Evolutionary conservation across 2,113 vertebrate species (phyloP), one percentile per base, ranked within the genome.

Genomic region (Catharus bicknelli): DNA sequence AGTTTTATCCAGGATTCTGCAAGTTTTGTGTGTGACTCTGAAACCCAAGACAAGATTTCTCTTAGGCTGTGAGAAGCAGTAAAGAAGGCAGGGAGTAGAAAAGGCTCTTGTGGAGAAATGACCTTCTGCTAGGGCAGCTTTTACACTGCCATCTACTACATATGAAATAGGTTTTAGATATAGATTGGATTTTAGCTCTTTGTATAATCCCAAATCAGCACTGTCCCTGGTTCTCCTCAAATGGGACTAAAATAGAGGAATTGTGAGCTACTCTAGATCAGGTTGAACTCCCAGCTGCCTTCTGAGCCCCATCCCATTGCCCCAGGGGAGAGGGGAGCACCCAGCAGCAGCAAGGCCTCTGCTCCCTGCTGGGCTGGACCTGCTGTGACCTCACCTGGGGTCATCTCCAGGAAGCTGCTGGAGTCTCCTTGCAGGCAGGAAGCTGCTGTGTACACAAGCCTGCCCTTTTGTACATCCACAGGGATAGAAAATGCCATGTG

Each of bases 371-470:
- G 80, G n/a, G 68, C 72, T 88, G 42, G 62, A 1, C 40, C 25
- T 0, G 0, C 30, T 58, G 34, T n/a, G 59, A 32, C 25, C 32
- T 22, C 1, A 1, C 11, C 7, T 16, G 12, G 48, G 45, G 69
- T 23, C 72, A 58, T 5, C 81, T 62, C 50, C 58, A 94, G 77
- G 75, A 66, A 84, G 62, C 62, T 68, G 58, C 69, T 36, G 30
- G 3, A 5, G 54, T 38, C 72, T 50, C 86, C 47, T 58, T 51
- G 34, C 66, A 73, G 63, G 85, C 70, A 80, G 68, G 78, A 94
- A 81, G 72, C 55, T 14, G 25, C 7, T 90, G 11, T 68, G 68
- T 64, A 68, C 73, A 86, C 48, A 63, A 63, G 42, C 36, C 74
- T 82, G 73, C 48, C 66, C 80, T 90, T 64, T 29, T 4, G 2